Evolutionary conservation across 2,888 invertebrate genomes (phyloP), one percentile per base, ranked within the genome.

Genomic region (Drosophila nigricruria): DNA sequence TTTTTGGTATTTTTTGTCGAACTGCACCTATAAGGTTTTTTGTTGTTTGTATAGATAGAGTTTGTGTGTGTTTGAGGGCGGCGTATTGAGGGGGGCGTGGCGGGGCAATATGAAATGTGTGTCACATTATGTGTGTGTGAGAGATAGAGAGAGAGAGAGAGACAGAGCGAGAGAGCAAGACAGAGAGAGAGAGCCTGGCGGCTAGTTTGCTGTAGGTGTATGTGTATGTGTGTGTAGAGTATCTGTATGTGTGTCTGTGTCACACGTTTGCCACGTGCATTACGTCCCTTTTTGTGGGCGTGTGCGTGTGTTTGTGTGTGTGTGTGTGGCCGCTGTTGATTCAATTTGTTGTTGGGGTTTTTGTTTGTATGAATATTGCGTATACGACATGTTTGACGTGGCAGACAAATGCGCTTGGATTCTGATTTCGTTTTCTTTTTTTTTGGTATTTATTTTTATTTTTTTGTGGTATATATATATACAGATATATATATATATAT

Each of bases 361-460:
- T 58, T 25, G 27, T 36, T 38, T 53, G 38, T 34, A 54, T 52
- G 71, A 67, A 70, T 70, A 79, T 86, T 79, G 86, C 88, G 86
- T 88, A 88, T 86, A 87, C 81, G 75, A 81, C 81, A 81, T 78
- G 75, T 81, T 78, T 74, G 69, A 60, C 77, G 66, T 49, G 78
- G 78, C 81, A 79, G 73, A 79, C 77, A 79, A 84, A 89, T 89
- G 84, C 84, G 81, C 77, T 81, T 74, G 85, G 88, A 85, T 89
- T 89, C 85, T 88, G 88, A 88, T 86, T 86, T 89, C 88, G 88
- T 87, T 79, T 53, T 38, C 10, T 43, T 56, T 50, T 40, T 56
- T 53, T 36, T 62, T 43, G 12, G 42, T 70, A 61, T 65, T 43
- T 27, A 27, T 47, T 54, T 38, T 50, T 52, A 68, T 64, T 63